Percentiles rank a stretch among this genome's conserved stretches.
These are phyloP conservation scores for Nymphalis io DNA, from an alignment of 1,140 invertebrate species.

Conservation along the genomic window DNA sequence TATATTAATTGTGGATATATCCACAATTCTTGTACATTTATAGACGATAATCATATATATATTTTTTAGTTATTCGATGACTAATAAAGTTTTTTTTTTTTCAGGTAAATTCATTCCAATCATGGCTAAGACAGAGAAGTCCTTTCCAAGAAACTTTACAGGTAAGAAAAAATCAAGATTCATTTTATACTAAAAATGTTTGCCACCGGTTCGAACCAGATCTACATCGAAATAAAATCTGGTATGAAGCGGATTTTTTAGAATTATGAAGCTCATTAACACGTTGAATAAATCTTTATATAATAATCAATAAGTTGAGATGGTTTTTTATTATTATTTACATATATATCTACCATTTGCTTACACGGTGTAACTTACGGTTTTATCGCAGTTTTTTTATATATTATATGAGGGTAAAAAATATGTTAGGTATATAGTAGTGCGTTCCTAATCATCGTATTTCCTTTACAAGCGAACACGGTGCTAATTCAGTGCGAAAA, in stretches of 20 bases:
- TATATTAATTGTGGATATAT: neutral
- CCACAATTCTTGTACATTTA: neutral
- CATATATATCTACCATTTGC: too few relatives aligned
- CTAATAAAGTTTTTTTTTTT: slow-evolving; percentile 39
- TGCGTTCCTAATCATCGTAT: too few relatives aligned
- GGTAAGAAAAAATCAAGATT: slow-evolving; percentile 50
- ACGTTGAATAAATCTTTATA: too few relatives aligned
- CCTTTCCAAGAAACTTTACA: slow-evolving; percentile 76
- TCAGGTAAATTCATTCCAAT: slow-evolving; percentile 59
- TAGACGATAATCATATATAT: neutral
- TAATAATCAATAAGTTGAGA: too few relatives aligned
- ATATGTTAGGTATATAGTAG: too few relatives aligned
- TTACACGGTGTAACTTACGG: too few relatives aligned
- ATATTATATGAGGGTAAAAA: too few relatives aligned
- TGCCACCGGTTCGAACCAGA: neutral
- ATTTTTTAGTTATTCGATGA: neutral
- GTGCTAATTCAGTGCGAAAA: too few relatives aligned
- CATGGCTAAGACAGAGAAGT: slow-evolving; percentile 77
- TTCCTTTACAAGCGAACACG: too few relatives aligned
- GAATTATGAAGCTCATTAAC: neutral
- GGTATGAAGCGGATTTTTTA: neutral
- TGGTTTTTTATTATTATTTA: too few relatives aligned
- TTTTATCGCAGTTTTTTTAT: too few relatives aligned
- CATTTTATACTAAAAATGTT: neutral
- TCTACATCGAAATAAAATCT: neutral